These are phyloP conservation scores for Actinernus sp. DNA, from an alignment of 92 coral and sea anemone genomes.

Conservation along the genomic window DNA sequence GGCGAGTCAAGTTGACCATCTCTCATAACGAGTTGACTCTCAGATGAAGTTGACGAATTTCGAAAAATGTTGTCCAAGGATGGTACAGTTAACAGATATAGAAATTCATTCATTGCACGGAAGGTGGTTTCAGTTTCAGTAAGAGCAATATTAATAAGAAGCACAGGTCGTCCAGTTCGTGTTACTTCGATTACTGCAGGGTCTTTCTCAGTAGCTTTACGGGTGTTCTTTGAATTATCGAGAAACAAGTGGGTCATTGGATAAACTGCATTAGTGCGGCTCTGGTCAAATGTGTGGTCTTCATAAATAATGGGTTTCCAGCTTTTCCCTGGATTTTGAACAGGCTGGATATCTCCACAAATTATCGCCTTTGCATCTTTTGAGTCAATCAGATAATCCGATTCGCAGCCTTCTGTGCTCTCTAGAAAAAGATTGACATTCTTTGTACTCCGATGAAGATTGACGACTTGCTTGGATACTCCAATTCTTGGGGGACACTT, in stretches of 20 bases:
- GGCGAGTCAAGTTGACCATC: no score
- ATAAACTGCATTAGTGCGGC: conserved; percentile 46
- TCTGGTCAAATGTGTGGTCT: conserved; percentile 59
- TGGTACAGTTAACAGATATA: conserved; percentile 32
- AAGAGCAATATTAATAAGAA: conserved; percentile 36
- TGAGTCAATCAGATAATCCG: conserved; percentile 33
- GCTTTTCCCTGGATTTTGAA: conserved; percentile 53
- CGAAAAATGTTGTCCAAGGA: conserved; percentile 42
- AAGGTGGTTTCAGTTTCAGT: conserved; percentile 52
- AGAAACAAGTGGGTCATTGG: conserved; percentile 51
- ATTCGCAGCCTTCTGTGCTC: not conserved
- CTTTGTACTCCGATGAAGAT: conserved; percentile 62
- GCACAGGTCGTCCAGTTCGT: conserved; percentile 51
- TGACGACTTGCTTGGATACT: conserved; percentile 36
- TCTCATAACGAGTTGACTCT: no score
- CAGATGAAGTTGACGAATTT: conserved; percentile 42
- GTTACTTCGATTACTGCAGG: conserved; percentile 9
- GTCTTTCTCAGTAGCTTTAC: not conserved
- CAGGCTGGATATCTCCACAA: conserved; percentile 60
- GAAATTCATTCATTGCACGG: conserved; percentile 54
- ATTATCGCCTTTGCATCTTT: conserved; percentile 54
- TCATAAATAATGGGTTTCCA: conserved; percentile 41
- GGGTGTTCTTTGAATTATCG: not conserved
- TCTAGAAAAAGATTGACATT: conserved; percentile 41
- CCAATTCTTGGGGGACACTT: conserved; percentile 38